Evolutionary conservation across 2,113 vertebrate species (phyloP).

Genomic region (Accipiter cooperii): DNA sequence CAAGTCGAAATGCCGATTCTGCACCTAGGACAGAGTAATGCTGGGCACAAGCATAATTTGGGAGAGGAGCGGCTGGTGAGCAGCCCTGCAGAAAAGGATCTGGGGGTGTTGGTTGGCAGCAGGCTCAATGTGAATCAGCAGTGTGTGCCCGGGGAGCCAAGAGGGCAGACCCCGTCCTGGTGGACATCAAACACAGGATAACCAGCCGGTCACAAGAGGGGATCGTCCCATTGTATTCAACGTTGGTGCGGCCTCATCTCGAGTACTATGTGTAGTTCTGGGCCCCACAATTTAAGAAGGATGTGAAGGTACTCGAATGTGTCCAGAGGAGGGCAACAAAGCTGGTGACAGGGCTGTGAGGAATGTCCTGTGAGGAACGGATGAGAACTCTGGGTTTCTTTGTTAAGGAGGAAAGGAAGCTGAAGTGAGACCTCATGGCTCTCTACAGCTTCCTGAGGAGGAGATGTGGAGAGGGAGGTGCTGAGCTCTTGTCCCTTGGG

Average conservation of each 20-base stretch:
- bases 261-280: background rate
- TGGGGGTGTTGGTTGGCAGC: background rate
- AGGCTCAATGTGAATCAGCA: accelerated
- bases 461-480: background rate
- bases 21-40: too few species aligned
- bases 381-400: background rate
- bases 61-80: background rate
- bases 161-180: background rate
- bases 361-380: background rate
- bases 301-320: background rate
- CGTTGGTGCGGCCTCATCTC: accelerated
- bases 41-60: accelerated
- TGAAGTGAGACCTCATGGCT: accelerated
- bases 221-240: accelerated
- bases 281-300: background rate
- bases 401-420: background rate
- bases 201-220: accelerated
- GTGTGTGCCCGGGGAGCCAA: accelerated
- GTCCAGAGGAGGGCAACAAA: background rate
- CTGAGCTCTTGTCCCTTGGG: background rate
- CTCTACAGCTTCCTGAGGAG: background rate
- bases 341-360: background rate
- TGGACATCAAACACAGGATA: background rate
- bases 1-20: background rate
- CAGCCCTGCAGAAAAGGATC: background rate